A percentile compares a stretch with the other conserved stretches of the same genome.
These are phyloP conservation scores for Ciconia boyciana DNA, from an alignment of 2,113 vertebrate species.

Conservation along the genomic window DNA sequence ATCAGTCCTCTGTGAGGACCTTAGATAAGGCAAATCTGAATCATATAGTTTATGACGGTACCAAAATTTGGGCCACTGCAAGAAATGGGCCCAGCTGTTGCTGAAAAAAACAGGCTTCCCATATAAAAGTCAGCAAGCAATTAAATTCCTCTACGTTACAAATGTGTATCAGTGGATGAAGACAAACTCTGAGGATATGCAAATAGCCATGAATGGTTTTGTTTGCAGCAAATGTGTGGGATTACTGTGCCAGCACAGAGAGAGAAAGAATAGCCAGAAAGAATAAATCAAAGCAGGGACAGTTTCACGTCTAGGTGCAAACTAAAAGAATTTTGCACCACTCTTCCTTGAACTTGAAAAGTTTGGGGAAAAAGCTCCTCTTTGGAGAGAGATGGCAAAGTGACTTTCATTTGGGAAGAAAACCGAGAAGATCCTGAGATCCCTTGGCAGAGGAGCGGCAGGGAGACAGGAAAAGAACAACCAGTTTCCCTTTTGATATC, in stretches of 20 bases:
- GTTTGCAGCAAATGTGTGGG: not conserved
- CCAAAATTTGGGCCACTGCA: not conserved
- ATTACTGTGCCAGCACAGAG: not conserved
- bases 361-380: not conserved
- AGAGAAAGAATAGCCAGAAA: not conserved
- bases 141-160: not conserved
- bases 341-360: not conserved
- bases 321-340: not conserved
- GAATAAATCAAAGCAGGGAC: not conserved
- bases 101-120: not conserved
- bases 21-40: not conserved
- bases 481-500: rapidly evolving
- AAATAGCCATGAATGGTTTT: not conserved
- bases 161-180: not conserved
- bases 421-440: not conserved
- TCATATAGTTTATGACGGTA: not conserved
- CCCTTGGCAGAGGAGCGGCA: not conserved
- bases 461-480: not conserved
- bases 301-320: not conserved
- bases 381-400: not conserved
- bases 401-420: not conserved
- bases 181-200: not conserved
- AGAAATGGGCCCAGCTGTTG: not conserved
- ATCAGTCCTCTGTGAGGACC: not conserved
- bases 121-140: not conserved